Percentiles rank a stretch among this genome's conserved stretches.
Conservation (phyloP, 2,888 invertebrate genomes). For the Gastracanthus pulcherrimus region DNA sequence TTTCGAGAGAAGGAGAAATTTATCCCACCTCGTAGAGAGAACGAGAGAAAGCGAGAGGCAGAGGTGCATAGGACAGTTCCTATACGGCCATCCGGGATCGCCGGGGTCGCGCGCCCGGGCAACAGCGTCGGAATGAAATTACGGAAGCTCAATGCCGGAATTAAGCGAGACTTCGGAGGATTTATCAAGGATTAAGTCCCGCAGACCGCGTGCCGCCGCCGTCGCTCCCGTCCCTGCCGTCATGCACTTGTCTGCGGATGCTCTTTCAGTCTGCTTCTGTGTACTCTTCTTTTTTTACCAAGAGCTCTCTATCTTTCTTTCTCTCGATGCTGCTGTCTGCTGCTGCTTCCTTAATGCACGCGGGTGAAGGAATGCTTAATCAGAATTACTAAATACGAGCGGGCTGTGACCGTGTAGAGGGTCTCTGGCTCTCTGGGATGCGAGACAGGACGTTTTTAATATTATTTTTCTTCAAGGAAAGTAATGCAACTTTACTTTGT, state of each 20-base stretch:
- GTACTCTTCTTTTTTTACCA: background rate
- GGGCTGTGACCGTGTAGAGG: no score
- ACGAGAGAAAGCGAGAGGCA: background rate
- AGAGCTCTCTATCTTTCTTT: slow-evolving; percentile 5
- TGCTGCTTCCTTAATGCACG: background rate
- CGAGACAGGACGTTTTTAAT: background rate
- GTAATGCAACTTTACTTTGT: no score
- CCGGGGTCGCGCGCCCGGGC: slow-evolving; percentile 43
- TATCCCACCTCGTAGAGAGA: background rate
- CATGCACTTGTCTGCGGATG: slow-evolving; percentile 44
- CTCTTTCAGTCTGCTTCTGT: slow-evolving; percentile 25
- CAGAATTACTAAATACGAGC: slow-evolving; percentile 25
- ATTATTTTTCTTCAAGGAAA: background rate
- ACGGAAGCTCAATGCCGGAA: slow-evolving; percentile 73
- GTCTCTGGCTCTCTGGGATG: background rate
- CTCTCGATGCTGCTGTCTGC: slow-evolving; percentile 30
- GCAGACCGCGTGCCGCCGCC: slow-evolving; percentile 57
- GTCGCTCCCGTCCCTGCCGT: no score
- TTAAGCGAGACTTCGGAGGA: slow-evolving; percentile 72
- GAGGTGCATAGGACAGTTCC: no score
- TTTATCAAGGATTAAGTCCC: slow-evolving; percentile 75
- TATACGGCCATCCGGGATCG: slow-evolving; percentile 10
- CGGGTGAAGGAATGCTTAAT: slow-evolving; percentile 26
- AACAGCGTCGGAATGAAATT: slow-evolving; percentile 71
- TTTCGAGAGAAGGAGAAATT: slow-evolving; percentile 15